Percentiles rank a stretch among this genome's conserved stretches.
Evolutionary conservation across 2,888 invertebrate genomes (phyloP).

Genomic region (Cerastis leucographa): DNA sequence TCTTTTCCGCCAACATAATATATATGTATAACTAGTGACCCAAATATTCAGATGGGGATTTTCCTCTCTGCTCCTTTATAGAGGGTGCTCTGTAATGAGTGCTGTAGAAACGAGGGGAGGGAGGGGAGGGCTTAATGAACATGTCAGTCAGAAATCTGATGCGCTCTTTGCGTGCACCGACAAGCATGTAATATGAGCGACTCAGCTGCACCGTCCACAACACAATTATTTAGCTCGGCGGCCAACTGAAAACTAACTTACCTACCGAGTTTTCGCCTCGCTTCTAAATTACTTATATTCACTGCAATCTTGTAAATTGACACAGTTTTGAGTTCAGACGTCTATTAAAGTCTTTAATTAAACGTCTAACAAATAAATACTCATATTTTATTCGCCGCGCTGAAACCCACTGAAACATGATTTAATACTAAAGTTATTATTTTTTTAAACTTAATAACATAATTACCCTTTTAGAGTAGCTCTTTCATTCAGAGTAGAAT

Average conservation of each 20-base stretch:
- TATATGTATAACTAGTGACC: slow-evolving; percentile 64
- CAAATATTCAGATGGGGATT: slow-evolving; percentile 68
- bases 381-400: background rate
- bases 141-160: slow-evolving; percentile 72
- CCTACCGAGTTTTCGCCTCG: slow-evolving; percentile 18
- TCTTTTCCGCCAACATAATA: slow-evolving; percentile 25
- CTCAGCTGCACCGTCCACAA: slow-evolving; percentile 17
- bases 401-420: slow-evolving; percentile 1
- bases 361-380: slow-evolving; percentile 10
- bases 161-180: slow-evolving; percentile 63
- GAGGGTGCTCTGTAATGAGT: slow-evolving; percentile 67
- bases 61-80: slow-evolving; percentile 50
- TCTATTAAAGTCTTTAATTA: slow-evolving; percentile 4
- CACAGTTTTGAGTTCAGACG: slow-evolving; percentile 1
- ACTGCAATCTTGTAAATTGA: slow-evolving; percentile 33
- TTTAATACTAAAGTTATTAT: slow-evolving; percentile 15
- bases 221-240: slow-evolving; percentile 37
- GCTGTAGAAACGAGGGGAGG: slow-evolving; percentile 53
- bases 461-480: slow-evolving; percentile 13
- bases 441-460: background rate
- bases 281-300: slow-evolving; percentile 38
- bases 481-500: slow-evolving; percentile 5
- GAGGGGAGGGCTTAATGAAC: slow-evolving; percentile 72
- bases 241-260: slow-evolving; percentile 39
- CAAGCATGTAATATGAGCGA: slow-evolving; percentile 17